Evolutionary conservation across 2,888 invertebrate species (phyloP), one percentile per base, ranked within the genome.

Genomic region (Rhimphoctona megacephalus): DNA sequence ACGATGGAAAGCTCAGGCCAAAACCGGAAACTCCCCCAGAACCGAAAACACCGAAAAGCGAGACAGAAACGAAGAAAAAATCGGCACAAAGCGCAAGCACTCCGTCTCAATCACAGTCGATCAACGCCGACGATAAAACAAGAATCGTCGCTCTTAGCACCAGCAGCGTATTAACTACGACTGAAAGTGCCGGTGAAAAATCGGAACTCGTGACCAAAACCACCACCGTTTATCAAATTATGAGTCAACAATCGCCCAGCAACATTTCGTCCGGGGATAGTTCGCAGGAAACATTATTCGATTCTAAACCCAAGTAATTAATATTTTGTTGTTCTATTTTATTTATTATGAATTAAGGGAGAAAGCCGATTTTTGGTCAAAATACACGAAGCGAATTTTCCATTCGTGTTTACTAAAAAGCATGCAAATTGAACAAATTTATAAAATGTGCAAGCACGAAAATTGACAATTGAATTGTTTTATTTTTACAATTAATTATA

Each of bases 1-100:
- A 96, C 90, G 96, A 97, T 94, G 97, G 97, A 93, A 95, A 94
- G 90, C 87, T 93, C 19, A 91, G 93, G 69, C 90, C 89, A 33
- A 93, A 92, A 69, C 67, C 90, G 3, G 94, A 94, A 66, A 89
- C 73, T 67, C 76, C 83, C n/a, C 66, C 87, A 19, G 93, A 93
- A 5, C 17, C 79, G 33, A 90, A 88, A 76, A 9, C 70, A 9
- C 36, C 84, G 11, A 91, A 91, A 81, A 43, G 57, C 22, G 91
- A 91, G 30, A 61, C 70, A 2, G 88, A 92, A 0, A 70, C 54
- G 19, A 89, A 90, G 83, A 90, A 89, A 67, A 91, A 87, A 88
- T 88, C 80, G 73, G 46, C 54, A 64, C n/a, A 92, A 89, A 17
- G 14, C 61, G 54, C 85, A 5, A 90, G 43, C 90, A 88, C 49